Evolutionary conservation across 2,113 vertebrate species (phyloP), one percentile per base, ranked within the genome.

Genomic region (Phalacrocorax pelagicus): DNA sequence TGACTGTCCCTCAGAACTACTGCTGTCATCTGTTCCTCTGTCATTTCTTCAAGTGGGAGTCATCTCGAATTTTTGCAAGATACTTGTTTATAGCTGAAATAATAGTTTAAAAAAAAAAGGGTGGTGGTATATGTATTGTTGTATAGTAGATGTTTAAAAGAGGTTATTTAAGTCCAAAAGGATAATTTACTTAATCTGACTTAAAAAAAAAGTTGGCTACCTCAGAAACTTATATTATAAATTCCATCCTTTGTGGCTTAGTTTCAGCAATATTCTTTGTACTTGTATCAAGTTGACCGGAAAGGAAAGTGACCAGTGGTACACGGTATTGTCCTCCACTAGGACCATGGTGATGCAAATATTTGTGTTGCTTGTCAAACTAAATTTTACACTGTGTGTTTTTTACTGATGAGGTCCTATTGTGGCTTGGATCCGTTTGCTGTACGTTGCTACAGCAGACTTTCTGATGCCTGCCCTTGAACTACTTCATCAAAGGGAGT

Each of bases 381-480:
- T 15, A 27, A 85, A 57, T 81, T 92, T 92, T 81, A 70, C 36
- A 20, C 3, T 49, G 34, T 55, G 4, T 55, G 13, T 54, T 91
- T 86, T 86, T 84, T 75, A 62, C 40, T 75, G 52, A n/a, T 51
- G 21, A 84, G 57, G 49, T 58, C 40, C 80, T 63, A 18, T 58
- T 12, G 14, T 58, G 62, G 40, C 84, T 92, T 69, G 47, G 40
- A 92, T 85, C 69, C 23, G 5, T 85, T 91, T 77, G 34, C 81
- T 89, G 20, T 61, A 58, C 58, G 54, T 88, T 67, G 54, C 62
- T 90, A 34, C 49, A 70, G 38, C 36, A 67, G 90, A 59, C 47
- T 90, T 95, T 54, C 42, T 73, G 72, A 74, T 91, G 88, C 81
- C 44, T 95, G 87, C 22, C 96, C 96, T 97, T 97, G 96, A 96